These are phyloP conservation scores for Brevimyrus niger DNA, from an alignment of 2,113 vertebrate species.

Conservation along the genomic window DNA sequence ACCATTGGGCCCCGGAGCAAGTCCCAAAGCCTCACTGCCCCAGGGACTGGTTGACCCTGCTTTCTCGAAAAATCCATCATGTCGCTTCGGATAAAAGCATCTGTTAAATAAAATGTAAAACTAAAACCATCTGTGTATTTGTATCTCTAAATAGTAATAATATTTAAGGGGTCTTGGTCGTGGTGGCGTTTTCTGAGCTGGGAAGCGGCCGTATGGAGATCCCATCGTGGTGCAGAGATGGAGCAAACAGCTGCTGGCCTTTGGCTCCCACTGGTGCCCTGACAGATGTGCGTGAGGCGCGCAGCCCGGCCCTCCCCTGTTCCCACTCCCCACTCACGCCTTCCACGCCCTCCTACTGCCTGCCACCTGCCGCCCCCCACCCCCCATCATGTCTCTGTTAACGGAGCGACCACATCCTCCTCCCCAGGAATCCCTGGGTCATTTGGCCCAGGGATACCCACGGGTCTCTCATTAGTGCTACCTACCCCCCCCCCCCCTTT, in stretches of 20 bases:
- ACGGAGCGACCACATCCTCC: neutral
- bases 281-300: neutral
- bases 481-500: neutral
- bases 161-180: neutral
- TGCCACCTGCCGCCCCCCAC: neutral
- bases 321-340: neutral
- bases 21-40: neutral
- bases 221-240: neutral
- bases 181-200: neutral
- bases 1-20: neutral
- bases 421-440: neutral
- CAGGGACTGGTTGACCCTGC: neutral
- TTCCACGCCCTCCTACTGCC: neutral
- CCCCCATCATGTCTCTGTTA: neutral
- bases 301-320: neutral
- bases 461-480: constrained; percentile 6
- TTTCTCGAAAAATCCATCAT: neutral
- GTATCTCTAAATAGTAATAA: neutral
- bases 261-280: neutral
- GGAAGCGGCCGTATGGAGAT: neutral
- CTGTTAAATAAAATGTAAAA: neutral
- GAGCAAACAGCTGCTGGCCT: neutral
- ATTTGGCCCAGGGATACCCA: neutral
- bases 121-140: neutral
- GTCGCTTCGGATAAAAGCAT: neutral